Base-by-base conservation (phyloP, 92 coral and sea anemone species). In the Palythoa grandiflora region DNA sequence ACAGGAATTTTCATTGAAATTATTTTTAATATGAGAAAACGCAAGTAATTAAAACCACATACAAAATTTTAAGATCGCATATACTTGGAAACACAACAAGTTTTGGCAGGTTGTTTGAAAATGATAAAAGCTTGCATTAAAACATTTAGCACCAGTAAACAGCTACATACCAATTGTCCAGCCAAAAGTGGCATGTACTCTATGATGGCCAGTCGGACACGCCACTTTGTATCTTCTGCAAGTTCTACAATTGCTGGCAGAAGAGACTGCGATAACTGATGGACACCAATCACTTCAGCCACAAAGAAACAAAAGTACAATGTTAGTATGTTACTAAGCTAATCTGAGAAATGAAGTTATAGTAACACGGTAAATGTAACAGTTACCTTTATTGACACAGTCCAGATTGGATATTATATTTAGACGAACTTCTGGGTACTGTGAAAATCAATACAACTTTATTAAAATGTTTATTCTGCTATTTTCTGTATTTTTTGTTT, bases 101-200 rank as follows among this genome's bases (percentile, higher is more conserved):
- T n/a, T n/a, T n/a, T n/a, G n/a, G n/a, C n/a, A n/a, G n/a, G n/a
- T n/a, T n/a, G n/a, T n/a, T n/a, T n/a, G n/a, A n/a, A n/a, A n/a
- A n/a, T n/a, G n/a, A n/a, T n/a, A n/a, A n/a, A n/a, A n/a, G n/a
- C n/a, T n/a, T n/a, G n/a, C n/a, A n/a, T n/a, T n/a, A n/a, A n/a
- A 28, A 76, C 28, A 55, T 7, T 9, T 2, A 51, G 21, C 38
- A 13, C 14, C 19, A 28, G 10, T 2, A 36, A 14, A 19, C n/a
- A 6, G n/a, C 52, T 73, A 84, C 96, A 52, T 81, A 94, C 96
- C 92, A 96, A 93, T 88, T 96, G 99, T 61, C 99, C 98, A 54
- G 99, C 99, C 36, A 96, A 92, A 83, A 96, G 93, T 28, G 99
- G 99, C 99, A 96, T 96, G 89, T 96, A 96, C 88, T 96, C 98